Base-by-base conservation (phyloP, 2,113 vertebrate species). In the Paradoxurus hermaphroditus region DNA sequence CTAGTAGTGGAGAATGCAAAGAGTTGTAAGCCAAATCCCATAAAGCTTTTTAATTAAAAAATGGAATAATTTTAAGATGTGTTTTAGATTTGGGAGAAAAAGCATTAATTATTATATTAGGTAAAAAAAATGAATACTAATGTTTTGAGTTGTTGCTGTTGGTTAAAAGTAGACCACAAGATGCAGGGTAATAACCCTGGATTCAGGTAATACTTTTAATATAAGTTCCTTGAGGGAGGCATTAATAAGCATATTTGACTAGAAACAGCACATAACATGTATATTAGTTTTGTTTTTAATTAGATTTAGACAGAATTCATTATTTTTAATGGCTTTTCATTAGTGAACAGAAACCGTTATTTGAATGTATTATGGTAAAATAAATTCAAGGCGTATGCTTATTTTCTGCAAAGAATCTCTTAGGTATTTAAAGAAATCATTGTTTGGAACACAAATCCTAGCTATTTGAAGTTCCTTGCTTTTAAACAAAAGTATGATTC, bases 311-410 rank as follows among this genome's bases (percentile, higher is more conserved):
- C 85, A 39, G 98, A 99, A 98, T 98, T 98, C 96, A 93, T 98
- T 98, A 98, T 98, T 98, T 98, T 98, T 98, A 99, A 98, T 98
- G 96, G 75, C 86, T 98, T 98, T 98, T 98, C 97, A 96, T 98
- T 98, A 99, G 98, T 98, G 97, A 98, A 97, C 95, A 89, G 92
- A 97, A 97, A 97, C 97, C 96, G 96, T 98, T 99, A 97, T 98
- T 98, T 98, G 91, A 62, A 97, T 98, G 79, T 98, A 97, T 97
- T 97, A 94, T 98, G 81, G 90, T 92, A 98, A 96, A 97, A 97
- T 98, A 96, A 98, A 98, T 98, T 97, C 88, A 98, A 98, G 87
- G 95, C 98, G 23, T 86, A 46, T 94, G 81, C 59, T 91, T 96
- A 89, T 92, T 97, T 97, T 94, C 82, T 97, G 85, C 65, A 91